These are phyloP conservation scores for Megaceryle alcyon DNA, from an alignment of 2,797 vertebrate species.

Conservation along the genomic window DNA sequence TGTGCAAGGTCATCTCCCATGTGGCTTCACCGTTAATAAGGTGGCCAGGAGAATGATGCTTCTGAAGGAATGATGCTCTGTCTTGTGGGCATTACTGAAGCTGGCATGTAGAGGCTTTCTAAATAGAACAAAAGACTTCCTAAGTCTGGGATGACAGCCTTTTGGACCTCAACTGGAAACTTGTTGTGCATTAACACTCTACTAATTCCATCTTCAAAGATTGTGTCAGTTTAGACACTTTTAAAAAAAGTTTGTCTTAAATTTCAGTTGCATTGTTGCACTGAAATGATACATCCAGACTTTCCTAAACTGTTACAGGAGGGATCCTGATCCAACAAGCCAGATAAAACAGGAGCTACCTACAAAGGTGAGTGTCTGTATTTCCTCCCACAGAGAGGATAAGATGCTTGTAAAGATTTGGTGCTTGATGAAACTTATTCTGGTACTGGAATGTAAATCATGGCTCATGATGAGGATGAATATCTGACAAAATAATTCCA, in stretches of 20 bases:
- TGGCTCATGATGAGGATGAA: neutral
- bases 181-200: neutral
- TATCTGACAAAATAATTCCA: neutral
- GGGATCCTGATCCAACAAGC: neutral
- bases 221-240: neutral
- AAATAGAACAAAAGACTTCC: neutral
- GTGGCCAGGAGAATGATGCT: neutral
- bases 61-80: neutral
- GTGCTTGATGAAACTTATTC: neutral
- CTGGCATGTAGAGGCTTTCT: neutral
- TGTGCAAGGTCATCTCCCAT: neutral
- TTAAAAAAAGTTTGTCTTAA: neutral
- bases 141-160: neutral
- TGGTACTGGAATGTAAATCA: neutral
- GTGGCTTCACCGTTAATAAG: neutral
- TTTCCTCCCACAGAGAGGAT: neutral
- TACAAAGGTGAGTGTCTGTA: constrained; percentile 58
- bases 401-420: neutral
- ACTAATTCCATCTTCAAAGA: neutral
- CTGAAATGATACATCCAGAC: neutral
- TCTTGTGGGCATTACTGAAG: neutral
- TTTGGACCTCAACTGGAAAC: neutral
- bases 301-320: constrained; percentile 32
- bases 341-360: constrained; percentile 27
- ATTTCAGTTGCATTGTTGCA: neutral